Conservation (phyloP, 1,140 invertebrate genomes). For the Chrysoperla carnea region DNA sequence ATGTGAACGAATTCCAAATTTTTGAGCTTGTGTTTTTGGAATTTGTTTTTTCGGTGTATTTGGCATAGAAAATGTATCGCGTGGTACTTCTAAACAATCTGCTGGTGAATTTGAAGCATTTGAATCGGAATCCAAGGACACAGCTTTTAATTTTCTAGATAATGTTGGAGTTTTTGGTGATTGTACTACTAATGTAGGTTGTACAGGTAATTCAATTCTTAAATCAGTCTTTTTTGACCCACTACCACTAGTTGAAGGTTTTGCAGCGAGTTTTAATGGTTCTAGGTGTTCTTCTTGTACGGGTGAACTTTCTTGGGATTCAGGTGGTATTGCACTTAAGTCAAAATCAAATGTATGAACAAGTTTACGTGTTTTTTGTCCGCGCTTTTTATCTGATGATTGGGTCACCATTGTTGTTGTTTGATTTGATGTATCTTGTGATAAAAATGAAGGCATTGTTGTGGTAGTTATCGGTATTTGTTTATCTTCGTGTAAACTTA, state of each 20-base stretch:
- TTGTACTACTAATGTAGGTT: conserved; percentile 19
- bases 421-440: not conserved
- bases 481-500: no score
- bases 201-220: not conserved
- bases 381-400: not conserved
- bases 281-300: not conserved
- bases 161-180: conserved; percentile 22
- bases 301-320: not conserved
- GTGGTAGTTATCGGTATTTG: not conserved
- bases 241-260: not conserved
- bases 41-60: conserved; percentile 22
- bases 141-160: conserved; percentile 20
- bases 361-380: not conserved
- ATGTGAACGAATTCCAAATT: not conserved
- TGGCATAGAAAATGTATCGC: conserved; percentile 22
- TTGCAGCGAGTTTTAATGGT: not conserved
- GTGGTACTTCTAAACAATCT: conserved; percentile 12
- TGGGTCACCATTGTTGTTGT: not conserved
- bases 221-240: not conserved
- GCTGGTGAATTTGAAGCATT: conserved; percentile 8
- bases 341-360: not conserved
- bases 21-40: not conserved
- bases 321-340: not conserved
- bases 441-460: not conserved
- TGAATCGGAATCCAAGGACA: conserved; percentile 21